Base-by-base conservation (phyloP, 2,113 vertebrate species). In the Turnix velox region DNA sequence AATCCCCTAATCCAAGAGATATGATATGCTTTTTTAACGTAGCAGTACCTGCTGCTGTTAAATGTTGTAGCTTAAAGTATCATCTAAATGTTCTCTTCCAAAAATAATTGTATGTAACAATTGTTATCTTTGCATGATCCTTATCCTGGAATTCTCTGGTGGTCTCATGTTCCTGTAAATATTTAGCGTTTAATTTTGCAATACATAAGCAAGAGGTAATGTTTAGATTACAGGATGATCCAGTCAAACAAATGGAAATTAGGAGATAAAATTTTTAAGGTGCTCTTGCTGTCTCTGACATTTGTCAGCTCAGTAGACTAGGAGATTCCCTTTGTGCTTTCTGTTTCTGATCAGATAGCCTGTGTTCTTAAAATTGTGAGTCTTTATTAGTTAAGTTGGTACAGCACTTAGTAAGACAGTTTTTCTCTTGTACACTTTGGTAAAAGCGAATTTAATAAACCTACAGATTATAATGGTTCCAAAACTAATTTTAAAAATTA, bases 151-250 rank as follows among this genome's bases (percentile, higher is more conserved):
- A 46, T 76, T 68, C 19, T 80, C 39, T 33, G 13, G 14, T 73
- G 8, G 6, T 65, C 18, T 73, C 2, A 1, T 10, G 27, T 37
- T 18, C n/a, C 35, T 65, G 8, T 65, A 80, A 68, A 63, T 12
- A 25, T 58, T 40, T 71, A 11, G 1, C 71, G n/a, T 88, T 72
- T 63, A 37, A 68, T 72, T 87, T 72, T 84, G 8, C 14, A 65
- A 27, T 71, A 12, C 27, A 18, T 51, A 39, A 3, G 6, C 0
- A 3, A 35, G 14, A 43, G 12, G 6, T 46, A 69, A 6, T 24
- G 5, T 69, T 76, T 77, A 51, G 4, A 10, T 35, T 48, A 33
- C 14, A 35, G 3, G 4, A 13, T 11, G 0, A 2, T 72, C 40
- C 23, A 30, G 18, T 65, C 30, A 89, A 68, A 62, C 40, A 75